phyloP scores from a whole-genome alignment of 2,888 invertebrate species.

The Luperina nickerlii region DNA sequence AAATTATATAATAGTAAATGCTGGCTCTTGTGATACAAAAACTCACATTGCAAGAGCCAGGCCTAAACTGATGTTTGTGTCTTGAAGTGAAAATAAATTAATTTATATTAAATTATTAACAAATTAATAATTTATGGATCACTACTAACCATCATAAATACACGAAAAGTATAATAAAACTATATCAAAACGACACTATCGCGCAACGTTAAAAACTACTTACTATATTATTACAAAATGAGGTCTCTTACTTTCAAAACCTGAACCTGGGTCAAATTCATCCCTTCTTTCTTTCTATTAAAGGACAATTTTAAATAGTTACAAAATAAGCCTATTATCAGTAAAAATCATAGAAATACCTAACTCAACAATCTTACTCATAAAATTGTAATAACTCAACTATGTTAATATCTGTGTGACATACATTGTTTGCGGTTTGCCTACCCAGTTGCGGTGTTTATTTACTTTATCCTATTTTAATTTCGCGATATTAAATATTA shows the following conservation, averaged over 20 bases:
- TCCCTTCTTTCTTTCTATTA: no score
- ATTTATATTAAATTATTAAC: background rate
- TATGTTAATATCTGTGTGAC: background rate
- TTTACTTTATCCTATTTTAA: slow-evolving; percentile 10
- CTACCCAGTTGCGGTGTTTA: background rate
- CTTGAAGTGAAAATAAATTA: background rate
- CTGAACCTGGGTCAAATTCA: background rate
- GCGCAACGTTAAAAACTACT: background rate
- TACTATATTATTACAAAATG: background rate
- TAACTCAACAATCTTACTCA: background rate
- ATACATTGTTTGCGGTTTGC: slow-evolving; percentile 1
- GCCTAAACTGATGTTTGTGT: background rate
- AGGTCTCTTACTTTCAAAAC: background rate
- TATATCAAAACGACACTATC: background rate
- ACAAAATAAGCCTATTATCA: background rate
- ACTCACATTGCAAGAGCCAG: background rate
- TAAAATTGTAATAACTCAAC: background rate
- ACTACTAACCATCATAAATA: background rate
- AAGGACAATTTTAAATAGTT: background rate
- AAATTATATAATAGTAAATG: background rate
- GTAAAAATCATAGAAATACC: background rate
- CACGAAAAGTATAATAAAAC: no score
- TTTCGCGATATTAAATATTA: no score
- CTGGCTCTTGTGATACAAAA: background rate
- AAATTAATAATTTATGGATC: background rate